Base-by-base conservation (phyloP, 2,888 invertebrate species). In the Galeopsomyia nigrocyanea region DNA sequence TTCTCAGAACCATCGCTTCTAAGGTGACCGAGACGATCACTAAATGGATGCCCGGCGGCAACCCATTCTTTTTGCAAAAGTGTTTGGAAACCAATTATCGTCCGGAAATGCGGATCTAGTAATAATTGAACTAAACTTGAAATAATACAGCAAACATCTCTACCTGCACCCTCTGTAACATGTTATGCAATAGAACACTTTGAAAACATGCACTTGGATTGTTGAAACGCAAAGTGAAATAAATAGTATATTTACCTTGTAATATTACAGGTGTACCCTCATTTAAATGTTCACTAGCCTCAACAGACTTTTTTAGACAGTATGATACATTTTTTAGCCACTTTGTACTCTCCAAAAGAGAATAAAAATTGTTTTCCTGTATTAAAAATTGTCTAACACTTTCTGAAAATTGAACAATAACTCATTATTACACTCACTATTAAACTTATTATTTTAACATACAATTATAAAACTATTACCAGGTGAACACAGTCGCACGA, bases 51-150 rank as follows among this genome's bases (percentile, higher is more conserved):
- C 31, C 97, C 97, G 76, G 97, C 88, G 0, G 95, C 93, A 3
- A 98, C 89, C 98, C 98, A 99, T 84, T 98, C 98, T 84, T 97
- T 96, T 87, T 98, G 97, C 68, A 98, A 88, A 51, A 98, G 89
- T 70, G 93, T 92, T 87, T 97, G 96, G 87, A 98, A 96, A 66
- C 98, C 98, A 53, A 90, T 89, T 75, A 94, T 90, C 5, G 95
- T 94, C 67, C 98, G 90, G 87, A 89, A 95, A 84, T 93, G 88
- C 0, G 95, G 92, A 88, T 98, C 98, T 70, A 97, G 86, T 60
- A 97, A 88, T 65, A 98, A 87, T 88, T 98, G 98, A 16, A 93
- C 92, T 73, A 99, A 88, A 80, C 94, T 94, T 64, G 97, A 95
- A 73, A 97, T 91, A 60, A 97, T 90, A 78, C 96, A 95, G 82